A percentile compares a stretch with the other conserved stretches of the same genome.
These are phyloP conservation scores for Erannis defoliaria DNA, from an alignment of 2,888 invertebrate genomes.

Conservation along the genomic window DNA sequence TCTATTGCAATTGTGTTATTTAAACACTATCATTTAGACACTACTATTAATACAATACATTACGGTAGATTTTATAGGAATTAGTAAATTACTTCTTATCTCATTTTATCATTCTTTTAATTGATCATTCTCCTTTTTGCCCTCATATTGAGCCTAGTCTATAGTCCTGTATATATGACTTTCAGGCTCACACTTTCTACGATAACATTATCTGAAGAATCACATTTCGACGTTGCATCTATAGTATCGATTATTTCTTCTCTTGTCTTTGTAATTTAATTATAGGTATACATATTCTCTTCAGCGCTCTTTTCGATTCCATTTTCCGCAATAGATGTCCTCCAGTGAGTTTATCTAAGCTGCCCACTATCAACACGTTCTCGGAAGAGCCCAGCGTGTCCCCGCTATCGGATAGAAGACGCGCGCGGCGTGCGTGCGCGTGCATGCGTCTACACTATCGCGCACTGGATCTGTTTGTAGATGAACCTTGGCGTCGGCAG, in stretches of 20 bases:
- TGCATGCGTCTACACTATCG: conserved; percentile 57
- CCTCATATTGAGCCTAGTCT: too few relatives aligned
- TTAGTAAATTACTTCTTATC: too few relatives aligned
- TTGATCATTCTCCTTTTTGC: too few relatives aligned
- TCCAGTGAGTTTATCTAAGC: not conserved
- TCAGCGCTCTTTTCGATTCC: not conserved
- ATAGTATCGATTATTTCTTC: not conserved
- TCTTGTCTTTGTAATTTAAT: not conserved
- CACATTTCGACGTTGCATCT: too few relatives aligned
- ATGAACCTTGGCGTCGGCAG: conserved; percentile 42
- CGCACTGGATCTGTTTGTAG: conserved; percentile 54
- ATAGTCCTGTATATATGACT: too few relatives aligned
- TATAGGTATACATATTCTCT: not conserved
- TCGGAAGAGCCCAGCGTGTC: conserved; percentile 55
- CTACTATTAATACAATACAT: too few relatives aligned
- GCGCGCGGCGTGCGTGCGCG: conserved; percentile 65
- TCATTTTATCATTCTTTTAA: too few relatives aligned
- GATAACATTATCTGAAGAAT: too few relatives aligned
- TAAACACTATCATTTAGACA: too few relatives aligned
- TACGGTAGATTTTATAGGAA: too few relatives aligned
- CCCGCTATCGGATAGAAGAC: conserved; percentile 68
- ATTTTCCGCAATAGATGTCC: not conserved
- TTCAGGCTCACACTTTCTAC: too few relatives aligned
- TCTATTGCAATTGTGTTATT: too few relatives aligned
- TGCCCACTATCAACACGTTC: conserved; percentile 41